Conservation (phyloP, 2,797 vertebrate genomes). For the Mareca strepera region DNA sequence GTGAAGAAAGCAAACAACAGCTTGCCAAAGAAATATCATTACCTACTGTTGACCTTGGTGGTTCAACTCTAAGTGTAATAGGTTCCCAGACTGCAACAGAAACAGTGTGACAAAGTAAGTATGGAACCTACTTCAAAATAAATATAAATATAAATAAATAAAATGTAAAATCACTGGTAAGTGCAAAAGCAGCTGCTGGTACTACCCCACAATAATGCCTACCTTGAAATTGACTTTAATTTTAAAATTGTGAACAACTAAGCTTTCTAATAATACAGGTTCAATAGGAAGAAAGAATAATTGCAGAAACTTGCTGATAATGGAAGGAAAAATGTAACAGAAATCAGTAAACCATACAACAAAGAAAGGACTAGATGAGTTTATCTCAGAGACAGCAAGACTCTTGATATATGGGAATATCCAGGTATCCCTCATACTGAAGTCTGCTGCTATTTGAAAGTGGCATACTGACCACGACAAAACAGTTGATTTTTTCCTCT, state of each 20-base stretch:
- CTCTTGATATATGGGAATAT: neutral
- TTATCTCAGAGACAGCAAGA: neutral
- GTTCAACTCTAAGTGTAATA: conserved; percentile 68
- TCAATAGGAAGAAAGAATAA: neutral
- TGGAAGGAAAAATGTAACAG: neutral
- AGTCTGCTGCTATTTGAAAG: neutral
- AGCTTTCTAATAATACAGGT: neutral
- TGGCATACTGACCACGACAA: neutral
- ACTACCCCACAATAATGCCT: neutral
- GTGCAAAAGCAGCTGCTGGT: neutral
- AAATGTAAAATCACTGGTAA: neutral
- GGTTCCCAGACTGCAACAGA: conserved; percentile 68
- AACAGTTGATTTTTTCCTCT: neutral
- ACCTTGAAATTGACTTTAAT: neutral
- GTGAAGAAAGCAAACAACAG: conserved; percentile 25
- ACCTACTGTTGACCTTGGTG: conserved; percentile 72
- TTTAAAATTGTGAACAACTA: neutral
- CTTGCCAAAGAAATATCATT: conserved; percentile 59
- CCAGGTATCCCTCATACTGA: neutral
- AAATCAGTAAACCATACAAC: neutral
- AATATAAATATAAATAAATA: too few species aligned
- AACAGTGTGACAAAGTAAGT: conserved; percentile 33
- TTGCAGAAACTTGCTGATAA: neutral
- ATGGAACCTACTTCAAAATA: neutral
- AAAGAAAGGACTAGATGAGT: neutral